Evolutionary conservation across 2,888 invertebrate species (phyloP).

Genomic region (Clivina fossor): DNA sequence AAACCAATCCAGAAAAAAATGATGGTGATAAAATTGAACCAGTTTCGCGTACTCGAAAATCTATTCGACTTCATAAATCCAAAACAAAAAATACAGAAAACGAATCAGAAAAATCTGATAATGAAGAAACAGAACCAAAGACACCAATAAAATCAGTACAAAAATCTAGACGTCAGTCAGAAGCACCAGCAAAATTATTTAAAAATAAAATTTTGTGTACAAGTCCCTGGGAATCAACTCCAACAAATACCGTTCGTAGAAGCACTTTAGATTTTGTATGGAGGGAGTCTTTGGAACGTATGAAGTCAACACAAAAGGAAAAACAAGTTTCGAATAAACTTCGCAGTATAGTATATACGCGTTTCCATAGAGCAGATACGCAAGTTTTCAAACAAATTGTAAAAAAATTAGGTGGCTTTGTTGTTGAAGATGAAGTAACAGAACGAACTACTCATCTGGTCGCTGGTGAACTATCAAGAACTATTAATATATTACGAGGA

Average conservation of each 20-base stretch:
- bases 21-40: too few relatives aligned
- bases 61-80: too few relatives aligned
- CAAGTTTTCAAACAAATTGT: constrained; percentile 52
- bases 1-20: too few relatives aligned
- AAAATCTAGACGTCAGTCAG: too few relatives aligned
- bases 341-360: constrained; percentile 50
- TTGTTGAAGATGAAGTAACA: constrained; percentile 63
- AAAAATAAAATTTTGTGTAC: background rate
- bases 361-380: constrained; percentile 50
- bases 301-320: constrained; percentile 16
- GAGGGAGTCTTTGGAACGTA: constrained; percentile 11
- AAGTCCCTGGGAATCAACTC: background rate
- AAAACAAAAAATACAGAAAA: too few relatives aligned
- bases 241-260: too few relatives aligned
- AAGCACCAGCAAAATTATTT: background rate
- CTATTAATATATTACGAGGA: constrained; percentile 73
- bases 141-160: constrained; percentile 3
- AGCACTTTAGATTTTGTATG: constrained; percentile 49
- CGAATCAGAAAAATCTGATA: too few relatives aligned
- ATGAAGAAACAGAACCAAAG: background rate
- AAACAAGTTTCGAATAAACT: constrained; percentile 35
- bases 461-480: constrained; percentile 66
- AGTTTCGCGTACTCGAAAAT: too few relatives aligned
- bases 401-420: constrained; percentile 61
- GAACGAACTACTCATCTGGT: constrained; percentile 77